Evolutionary conservation across 2,888 invertebrate species (phyloP).

Genomic region (Rhorus exstirpatorius): DNA sequence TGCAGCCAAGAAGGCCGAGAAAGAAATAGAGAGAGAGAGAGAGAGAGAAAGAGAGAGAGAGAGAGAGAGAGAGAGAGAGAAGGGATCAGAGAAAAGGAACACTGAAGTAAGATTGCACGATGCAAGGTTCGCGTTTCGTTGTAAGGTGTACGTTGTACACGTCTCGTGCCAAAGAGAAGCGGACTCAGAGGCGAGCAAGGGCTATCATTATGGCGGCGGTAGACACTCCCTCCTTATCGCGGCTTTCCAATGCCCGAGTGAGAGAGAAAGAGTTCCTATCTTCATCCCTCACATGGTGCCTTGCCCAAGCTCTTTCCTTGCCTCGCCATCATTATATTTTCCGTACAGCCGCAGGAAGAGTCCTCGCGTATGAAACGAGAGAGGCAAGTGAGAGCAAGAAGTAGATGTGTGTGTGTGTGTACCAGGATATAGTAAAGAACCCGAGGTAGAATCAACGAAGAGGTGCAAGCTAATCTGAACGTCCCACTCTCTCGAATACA

Average conservation of each 20-base stretch:
- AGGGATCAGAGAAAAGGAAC: constrained; percentile 5
- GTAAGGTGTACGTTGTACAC: constrained; percentile 58
- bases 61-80: constrained; percentile 29
- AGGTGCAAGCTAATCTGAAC: constrained; percentile 27
- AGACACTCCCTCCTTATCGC: constrained; percentile 86
- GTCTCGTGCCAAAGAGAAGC: constrained; percentile 70
- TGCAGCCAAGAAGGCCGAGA: constrained; percentile 50
- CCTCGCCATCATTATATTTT: constrained; percentile 85
- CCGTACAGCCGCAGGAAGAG: constrained; percentile 74
- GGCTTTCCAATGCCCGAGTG: constrained; percentile 80
- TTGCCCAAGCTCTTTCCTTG: constrained; percentile 45
- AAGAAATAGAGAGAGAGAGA: constrained; percentile 29
- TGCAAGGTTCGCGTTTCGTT: constrained; percentile 65
- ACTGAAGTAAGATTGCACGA: constrained; percentile 59
- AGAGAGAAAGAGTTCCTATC: constrained; percentile 56
- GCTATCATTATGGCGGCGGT: constrained; percentile 85
- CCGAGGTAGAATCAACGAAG: constrained; percentile 41
- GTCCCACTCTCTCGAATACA: constrained; percentile 25
- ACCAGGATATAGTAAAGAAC: constrained; percentile 51
- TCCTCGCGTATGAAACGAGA: constrained; percentile 12
- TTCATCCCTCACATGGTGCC: constrained; percentile 7
- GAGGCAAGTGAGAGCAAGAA: constrained; percentile 29
- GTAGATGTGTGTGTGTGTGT: constrained; percentile 25
- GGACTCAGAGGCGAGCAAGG: constrained; percentile 81
- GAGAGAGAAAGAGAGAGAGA: constrained; percentile 34